Conservation (phyloP, 2,797 vertebrate species). For the Sebastes trivittatus region DNA sequence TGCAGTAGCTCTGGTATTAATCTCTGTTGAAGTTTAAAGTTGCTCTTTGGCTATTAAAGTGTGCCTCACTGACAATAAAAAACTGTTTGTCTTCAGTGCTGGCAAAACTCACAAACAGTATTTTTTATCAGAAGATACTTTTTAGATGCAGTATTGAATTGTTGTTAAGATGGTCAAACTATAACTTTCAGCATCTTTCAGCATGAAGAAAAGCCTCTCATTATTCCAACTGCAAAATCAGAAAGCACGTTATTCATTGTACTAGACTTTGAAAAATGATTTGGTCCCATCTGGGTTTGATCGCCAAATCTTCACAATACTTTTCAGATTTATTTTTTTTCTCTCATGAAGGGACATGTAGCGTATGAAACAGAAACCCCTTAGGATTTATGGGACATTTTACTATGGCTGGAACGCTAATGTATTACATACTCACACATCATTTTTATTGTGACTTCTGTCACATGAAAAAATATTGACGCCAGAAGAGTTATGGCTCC, state of each 20-base stretch:
- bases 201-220: conserved; percentile 2
- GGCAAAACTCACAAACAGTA: background rate
- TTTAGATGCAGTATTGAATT: background rate
- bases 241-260: conserved; percentile 42
- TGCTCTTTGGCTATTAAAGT: background rate
- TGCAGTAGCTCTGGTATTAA: background rate
- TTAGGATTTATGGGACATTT: conserved; percentile 68
- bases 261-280: conserved; percentile 60
- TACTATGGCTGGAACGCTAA: conserved; percentile 56
- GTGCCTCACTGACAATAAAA: background rate
- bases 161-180: conserved; percentile 15
- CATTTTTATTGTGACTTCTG: conserved; percentile 61
- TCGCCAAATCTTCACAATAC: conserved; percentile 48
- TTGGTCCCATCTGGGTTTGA: conserved; percentile 71
- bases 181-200: conserved; percentile 1
- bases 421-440: conserved; percentile 64
- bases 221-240: conserved; percentile 50
- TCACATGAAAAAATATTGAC: conserved; percentile 58
- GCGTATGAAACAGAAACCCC: conserved; percentile 61
- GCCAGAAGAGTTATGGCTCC: conserved; percentile 46
- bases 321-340: conserved; percentile 36
- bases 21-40: background rate
- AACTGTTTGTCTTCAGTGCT: background rate
- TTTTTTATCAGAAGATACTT: background rate
- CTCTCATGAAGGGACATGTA: conserved; percentile 27